phyloP scores from a whole-genome alignment of 2,113 vertebrate genomes.

The Petrocephalus microphthalmus region DNA sequence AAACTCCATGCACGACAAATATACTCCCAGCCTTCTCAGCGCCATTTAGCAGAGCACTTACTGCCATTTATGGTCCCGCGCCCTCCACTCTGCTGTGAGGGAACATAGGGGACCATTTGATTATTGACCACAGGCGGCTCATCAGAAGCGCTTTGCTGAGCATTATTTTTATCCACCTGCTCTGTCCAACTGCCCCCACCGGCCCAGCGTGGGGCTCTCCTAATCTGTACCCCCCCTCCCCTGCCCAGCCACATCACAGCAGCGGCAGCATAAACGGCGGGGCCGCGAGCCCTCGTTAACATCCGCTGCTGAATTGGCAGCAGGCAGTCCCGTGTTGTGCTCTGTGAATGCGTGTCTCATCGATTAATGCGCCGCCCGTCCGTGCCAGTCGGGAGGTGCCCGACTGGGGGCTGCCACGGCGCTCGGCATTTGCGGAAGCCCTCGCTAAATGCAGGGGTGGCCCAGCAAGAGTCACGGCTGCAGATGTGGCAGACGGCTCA shows the following conservation, averaged over 20 bases:
- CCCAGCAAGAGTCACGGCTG: not conserved
- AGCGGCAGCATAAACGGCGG: not conserved
- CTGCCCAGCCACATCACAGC: not conserved
- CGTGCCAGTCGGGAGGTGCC: not conserved
- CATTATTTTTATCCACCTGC: not conserved
- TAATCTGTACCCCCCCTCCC: not conserved
- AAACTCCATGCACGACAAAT: not conserved
- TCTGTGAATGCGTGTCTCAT: not conserved
- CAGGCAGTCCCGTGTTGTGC: not conserved
- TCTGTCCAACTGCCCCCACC: not conserved
- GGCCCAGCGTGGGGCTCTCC: not conserved
- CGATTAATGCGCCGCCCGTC: not conserved
- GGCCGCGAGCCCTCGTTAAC: not conserved
- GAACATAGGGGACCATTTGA: constrained; percentile 1
- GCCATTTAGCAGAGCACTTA: constrained; percentile 27
- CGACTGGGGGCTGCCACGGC: not conserved
- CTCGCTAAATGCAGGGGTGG: not conserved
- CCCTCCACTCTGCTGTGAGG: not conserved
- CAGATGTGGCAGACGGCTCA: not conserved
- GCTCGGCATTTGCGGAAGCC: not conserved
- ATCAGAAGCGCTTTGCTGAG: constrained; percentile 5
- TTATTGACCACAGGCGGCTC: not conserved
- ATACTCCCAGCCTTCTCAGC: not conserved
- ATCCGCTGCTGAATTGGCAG: not conserved
- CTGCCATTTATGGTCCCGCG: not conserved